A percentile compares a stretch with the other conserved stretches of the same genome.
phyloP scores from a whole-genome alignment of 2,888 invertebrate genomes.

The Lysandra bellargus region DNA sequence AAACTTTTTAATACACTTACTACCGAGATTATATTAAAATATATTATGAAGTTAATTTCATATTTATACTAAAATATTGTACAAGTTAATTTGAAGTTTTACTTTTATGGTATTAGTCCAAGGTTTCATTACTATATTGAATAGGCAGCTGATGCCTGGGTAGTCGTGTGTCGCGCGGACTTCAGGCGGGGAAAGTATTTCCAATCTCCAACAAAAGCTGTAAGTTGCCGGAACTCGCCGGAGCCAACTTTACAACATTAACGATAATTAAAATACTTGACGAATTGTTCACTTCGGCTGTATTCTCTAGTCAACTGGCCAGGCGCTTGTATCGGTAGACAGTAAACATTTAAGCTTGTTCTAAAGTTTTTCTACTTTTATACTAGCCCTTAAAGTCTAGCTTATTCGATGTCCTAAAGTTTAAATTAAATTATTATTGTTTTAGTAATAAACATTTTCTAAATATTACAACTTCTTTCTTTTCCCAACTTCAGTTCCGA shows the following conservation, averaged over 20 bases:
- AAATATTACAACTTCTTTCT: not conserved
- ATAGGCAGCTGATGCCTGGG: not conserved
- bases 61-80: too few species aligned
- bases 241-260: constrained; percentile 4
- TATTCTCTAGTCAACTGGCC: not conserved
- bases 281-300: not conserved
- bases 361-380: not conserved
- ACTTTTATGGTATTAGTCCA: not conserved
- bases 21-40: too few species aligned
- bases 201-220: not conserved
- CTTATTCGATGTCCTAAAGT: not conserved
- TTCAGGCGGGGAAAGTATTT: not conserved
- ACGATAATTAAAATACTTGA: constrained; percentile 10
- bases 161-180: not conserved
- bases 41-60: too few species aligned
- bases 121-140: too few species aligned
- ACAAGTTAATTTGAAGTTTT: not conserved
- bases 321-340: not conserved
- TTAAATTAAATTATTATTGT: not conserved
- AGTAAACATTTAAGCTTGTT: not conserved
- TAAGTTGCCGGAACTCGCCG: not conserved
- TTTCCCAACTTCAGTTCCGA: not conserved
- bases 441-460: not conserved
- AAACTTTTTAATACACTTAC: too few species aligned
- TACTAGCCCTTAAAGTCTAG: not conserved